Evolutionary conservation across 2,888 invertebrate species (phyloP).

Genomic region (Eubasilissa splendida): DNA sequence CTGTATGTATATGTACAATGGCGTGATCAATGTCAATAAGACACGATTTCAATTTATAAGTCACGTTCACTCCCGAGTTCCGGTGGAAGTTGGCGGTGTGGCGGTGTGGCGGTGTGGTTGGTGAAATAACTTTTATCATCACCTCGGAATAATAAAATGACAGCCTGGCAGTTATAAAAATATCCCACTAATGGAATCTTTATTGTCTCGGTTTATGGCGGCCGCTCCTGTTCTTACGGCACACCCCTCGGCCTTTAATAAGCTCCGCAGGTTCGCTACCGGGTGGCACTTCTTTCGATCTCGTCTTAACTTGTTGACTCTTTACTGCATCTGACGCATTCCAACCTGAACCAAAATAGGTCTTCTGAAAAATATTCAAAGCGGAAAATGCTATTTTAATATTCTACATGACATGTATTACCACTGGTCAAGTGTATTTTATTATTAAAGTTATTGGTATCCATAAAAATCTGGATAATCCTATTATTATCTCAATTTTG

Average conservation of each 20-base stretch:
- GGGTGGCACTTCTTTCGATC: not conserved
- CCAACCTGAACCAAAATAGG: too few species aligned
- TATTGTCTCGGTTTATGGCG: constrained; percentile 55
- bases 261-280: not conserved
- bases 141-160: constrained; percentile 56
- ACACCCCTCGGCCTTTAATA: constrained; percentile 32
- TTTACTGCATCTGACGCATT: constrained; percentile 2
- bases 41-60: constrained; percentile 32
- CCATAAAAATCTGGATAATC: too few species aligned
- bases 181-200: constrained; percentile 58
- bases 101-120: constrained; percentile 15
- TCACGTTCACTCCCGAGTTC: constrained; percentile 19
- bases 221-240: constrained; percentile 44
- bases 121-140: constrained; percentile 51
- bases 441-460: too few species aligned
- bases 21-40: constrained; percentile 33
- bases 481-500: too few species aligned
- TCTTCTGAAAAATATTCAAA: too few species aligned
- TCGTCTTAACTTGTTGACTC: constrained; percentile 11
- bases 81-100: not conserved
- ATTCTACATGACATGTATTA: too few species aligned
- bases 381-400: too few species aligned
- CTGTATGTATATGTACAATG: not conserved
- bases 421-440: too few species aligned
- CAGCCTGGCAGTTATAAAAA: constrained; percentile 56